A percentile compares a stretch with the other conserved stretches of the same genome.
Evolutionary conservation across 2,888 invertebrate species (phyloP).

Genomic region (Electrophaes corylata): DNA sequence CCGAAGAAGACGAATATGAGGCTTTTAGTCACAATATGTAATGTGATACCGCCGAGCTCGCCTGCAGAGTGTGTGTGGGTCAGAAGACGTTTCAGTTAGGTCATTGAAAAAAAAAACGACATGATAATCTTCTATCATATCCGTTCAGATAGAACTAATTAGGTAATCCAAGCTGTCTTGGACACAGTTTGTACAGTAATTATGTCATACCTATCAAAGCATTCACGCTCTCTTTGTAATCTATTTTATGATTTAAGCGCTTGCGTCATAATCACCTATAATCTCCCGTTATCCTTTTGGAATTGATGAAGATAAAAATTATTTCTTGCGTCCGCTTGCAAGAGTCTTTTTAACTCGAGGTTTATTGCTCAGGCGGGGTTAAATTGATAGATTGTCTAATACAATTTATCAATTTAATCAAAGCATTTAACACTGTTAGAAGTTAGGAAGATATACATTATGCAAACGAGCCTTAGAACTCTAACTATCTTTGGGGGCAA

Average conservation of each 20-base stretch:
- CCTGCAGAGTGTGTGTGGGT: background rate
- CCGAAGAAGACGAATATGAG: background rate
- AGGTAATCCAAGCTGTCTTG: background rate
- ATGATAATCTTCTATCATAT: slow-evolving; percentile 6
- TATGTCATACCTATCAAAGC: background rate
- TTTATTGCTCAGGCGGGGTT: too few species aligned
- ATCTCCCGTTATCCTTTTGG: background rate
- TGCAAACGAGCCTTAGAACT: too few species aligned
- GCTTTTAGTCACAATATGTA: slow-evolving; percentile 10
- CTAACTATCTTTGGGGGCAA: too few species aligned
- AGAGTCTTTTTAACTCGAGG: too few species aligned
- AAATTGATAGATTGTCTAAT: too few species aligned
- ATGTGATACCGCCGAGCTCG: slow-evolving; percentile 15
- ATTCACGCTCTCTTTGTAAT: background rate
- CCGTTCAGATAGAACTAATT: background rate
- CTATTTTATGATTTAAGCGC: background rate
- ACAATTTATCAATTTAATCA: too few species aligned
- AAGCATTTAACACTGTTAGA: too few species aligned
- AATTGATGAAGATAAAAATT: too few species aligned
- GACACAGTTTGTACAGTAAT: background rate
- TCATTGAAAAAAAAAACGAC: background rate
- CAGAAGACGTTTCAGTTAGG: slow-evolving; percentile 13
- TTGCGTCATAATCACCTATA: background rate
- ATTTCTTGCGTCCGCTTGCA: too few species aligned
- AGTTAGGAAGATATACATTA: too few species aligned